Conservation (phyloP, 2,113 vertebrate species). For the Saccopteryx bilineata region DNA sequence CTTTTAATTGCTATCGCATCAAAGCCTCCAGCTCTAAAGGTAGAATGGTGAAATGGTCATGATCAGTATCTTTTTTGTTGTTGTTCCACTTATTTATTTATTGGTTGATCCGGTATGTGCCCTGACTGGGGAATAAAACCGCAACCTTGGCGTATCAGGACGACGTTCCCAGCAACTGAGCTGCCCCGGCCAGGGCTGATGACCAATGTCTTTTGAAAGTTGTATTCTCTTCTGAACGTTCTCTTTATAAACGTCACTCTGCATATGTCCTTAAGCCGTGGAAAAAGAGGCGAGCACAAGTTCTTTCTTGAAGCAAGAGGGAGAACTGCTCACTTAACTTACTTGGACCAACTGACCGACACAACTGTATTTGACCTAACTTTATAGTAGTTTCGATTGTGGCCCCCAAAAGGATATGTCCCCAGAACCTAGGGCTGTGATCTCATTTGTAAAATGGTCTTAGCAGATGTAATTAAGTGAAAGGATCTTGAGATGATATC, state of each 20-base stretch:
- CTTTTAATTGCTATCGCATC: not conserved
- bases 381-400: not conserved
- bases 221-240: not conserved
- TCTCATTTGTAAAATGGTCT: not conserved
- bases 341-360: not conserved
- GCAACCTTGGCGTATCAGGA: too few relatives aligned
- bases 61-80: not conserved
- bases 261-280: not conserved
- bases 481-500: not conserved
- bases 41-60: not conserved
- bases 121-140: too few relatives aligned
- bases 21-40: not conserved
- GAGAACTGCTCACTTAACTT: not conserved
- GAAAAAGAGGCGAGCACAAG: not conserved
- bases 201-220: not conserved
- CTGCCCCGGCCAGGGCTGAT: too few relatives aligned
- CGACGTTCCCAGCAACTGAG: too few relatives aligned
- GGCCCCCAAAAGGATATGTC: not conserved
- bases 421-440: not conserved
- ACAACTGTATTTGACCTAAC: not conserved
- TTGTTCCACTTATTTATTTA: too few relatives aligned
- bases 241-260: not conserved
- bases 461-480: not conserved
- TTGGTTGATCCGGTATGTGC: too few relatives aligned
- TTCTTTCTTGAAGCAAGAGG: not conserved